A percentile compares a stretch with the other conserved stretches of the same genome.
Conservation (phyloP, 2,797 vertebrate genomes). For the Tympanoctomys barrerae region DNA sequence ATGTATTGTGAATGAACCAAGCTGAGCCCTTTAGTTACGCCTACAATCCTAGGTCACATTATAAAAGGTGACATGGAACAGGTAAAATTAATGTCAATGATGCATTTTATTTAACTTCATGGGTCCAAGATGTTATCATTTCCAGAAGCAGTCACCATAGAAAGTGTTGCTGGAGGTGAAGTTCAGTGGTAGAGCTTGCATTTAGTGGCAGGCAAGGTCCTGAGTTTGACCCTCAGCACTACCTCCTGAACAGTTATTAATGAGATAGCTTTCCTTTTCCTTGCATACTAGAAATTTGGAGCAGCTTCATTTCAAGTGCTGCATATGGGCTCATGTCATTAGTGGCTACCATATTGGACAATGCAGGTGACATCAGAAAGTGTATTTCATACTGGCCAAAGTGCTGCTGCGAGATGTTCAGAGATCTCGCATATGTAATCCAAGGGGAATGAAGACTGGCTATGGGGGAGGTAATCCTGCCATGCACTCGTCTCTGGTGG, state of each 20-base stretch:
- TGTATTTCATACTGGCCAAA: neutral
- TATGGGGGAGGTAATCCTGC: neutral
- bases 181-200: neutral
- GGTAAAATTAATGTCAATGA: neutral
- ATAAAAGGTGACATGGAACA: neutral
- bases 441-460: neutral
- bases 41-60: neutral
- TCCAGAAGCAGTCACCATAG: neutral
- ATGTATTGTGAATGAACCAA: neutral
- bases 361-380: neutral
- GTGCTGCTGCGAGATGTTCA: too few species aligned
- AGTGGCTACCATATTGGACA: neutral
- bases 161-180: neutral
- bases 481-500: neutral
- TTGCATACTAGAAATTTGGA: neutral
- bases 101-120: neutral
- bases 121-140: neutral
- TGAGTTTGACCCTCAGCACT: too few species aligned
- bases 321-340: fast-evolving
- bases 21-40: neutral
- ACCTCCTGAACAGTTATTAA: neutral
- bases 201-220: neutral
- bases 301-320: neutral
- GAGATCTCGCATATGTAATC: neutral
- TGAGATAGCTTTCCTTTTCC: neutral